A percentile compares a stretch with the other conserved stretches of the same genome.
phyloP scores from a whole-genome alignment of 2,888 invertebrate genomes.

The Drosophila paramelanica region DNA sequence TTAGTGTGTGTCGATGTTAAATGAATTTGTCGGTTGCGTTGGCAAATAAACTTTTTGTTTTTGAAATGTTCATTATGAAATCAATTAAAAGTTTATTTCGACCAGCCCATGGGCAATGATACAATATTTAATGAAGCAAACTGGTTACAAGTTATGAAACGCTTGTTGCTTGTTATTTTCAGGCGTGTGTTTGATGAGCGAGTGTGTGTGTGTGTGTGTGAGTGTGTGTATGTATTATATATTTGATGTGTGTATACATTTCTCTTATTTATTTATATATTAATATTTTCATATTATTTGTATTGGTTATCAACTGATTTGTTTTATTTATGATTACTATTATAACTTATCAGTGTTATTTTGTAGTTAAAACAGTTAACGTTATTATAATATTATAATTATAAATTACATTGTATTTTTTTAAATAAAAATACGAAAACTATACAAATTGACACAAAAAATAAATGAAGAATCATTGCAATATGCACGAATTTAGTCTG shows the following conservation, averaged over 20 bases:
- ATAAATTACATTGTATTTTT: slow-evolving; percentile 67
- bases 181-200: slow-evolving; percentile 20
- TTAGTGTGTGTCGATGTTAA: slow-evolving; percentile 16
- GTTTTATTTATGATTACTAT: slow-evolving; percentile 65
- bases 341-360: slow-evolving; percentile 73
- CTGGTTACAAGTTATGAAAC: slow-evolving; percentile 6
- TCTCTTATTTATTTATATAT: slow-evolving; percentile 63
- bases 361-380: slow-evolving; percentile 67
- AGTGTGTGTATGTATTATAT: slow-evolving; percentile 24
- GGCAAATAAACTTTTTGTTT: slow-evolving; percentile 2
- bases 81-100: neutral
- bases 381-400: slow-evolving; percentile 54
- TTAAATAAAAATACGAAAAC: slow-evolving; percentile 61
- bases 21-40: slow-evolving; percentile 14
- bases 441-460: slow-evolving; percentile 45
- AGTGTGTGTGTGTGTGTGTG: slow-evolving; percentile 17
- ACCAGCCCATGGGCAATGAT: neutral
- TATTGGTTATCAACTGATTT: slow-evolving; percentile 67
- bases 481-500: slow-evolving; percentile 84
- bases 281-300: slow-evolving; percentile 68
- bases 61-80: slow-evolving; percentile 10
- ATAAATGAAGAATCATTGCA: slow-evolving; percentile 54
- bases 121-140: slow-evolving; percentile 13
- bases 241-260: slow-evolving; percentile 49
- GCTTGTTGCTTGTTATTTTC: slow-evolving; percentile 9